A percentile compares a stretch with the other conserved stretches of the same genome.
phyloP scores from a whole-genome alignment of 2,113 vertebrate species.

The Poecile atricapillus region DNA sequence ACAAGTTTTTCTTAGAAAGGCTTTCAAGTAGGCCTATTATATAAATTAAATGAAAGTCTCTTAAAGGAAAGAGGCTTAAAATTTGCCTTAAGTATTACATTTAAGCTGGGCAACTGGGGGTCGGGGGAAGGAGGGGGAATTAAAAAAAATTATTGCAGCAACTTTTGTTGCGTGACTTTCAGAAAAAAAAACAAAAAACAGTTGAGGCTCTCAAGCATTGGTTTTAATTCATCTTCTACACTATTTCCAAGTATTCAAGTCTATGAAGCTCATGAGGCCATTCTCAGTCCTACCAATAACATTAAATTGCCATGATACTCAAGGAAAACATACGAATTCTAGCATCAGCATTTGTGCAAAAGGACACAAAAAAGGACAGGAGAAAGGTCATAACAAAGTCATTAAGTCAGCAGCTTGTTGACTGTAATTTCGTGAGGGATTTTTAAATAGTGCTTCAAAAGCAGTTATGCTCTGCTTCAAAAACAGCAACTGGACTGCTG shows the following conservation, averaged over 20 bases:
- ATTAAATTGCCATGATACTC: neutral
- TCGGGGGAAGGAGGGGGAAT: neutral
- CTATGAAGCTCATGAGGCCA: neutral
- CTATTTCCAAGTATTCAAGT: neutral
- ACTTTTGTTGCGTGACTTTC: neutral
- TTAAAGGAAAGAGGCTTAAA: neutral
- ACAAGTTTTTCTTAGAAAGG: neutral
- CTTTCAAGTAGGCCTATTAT: neutral
- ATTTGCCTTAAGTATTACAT: neutral
- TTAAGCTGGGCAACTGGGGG: neutral
- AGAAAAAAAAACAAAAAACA: neutral
- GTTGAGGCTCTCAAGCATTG: neutral
- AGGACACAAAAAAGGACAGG: neutral
- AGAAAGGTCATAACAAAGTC: neutral
- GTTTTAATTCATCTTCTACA: neutral
- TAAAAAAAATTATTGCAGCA: neutral
- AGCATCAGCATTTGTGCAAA: neutral
- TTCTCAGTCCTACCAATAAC: neutral
- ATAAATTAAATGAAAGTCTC: neutral
- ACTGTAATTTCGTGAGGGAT: neutral
- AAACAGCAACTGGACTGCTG: neutral
- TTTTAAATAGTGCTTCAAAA: neutral
- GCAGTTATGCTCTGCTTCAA: neutral
- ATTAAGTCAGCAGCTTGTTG: neutral
- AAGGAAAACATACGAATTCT: accelerated